Base-by-base conservation (phyloP, 2,888 invertebrate genomes). In the Polydrusus pterygomalis region DNA sequence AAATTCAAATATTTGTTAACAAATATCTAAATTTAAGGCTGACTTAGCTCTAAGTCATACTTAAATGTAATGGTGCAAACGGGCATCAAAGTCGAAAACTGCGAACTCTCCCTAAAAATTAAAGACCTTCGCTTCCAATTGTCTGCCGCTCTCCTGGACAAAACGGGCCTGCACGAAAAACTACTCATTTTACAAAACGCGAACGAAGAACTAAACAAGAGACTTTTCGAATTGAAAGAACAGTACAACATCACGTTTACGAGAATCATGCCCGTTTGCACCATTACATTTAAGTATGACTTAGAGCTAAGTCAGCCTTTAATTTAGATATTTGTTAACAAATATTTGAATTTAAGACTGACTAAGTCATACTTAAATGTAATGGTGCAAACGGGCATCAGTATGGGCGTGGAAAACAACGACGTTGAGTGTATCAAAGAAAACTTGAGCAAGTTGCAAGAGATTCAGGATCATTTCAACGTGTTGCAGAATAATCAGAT, bases 151-250 rank as follows among this genome's bases (percentile, higher is more conserved):
- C 82, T 94, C 0, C 90, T 91, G 3, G 94, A 96, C 83, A 93
- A 93, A 78, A 92, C 94, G 0, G 91, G 91, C 71, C 87, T 94
- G 80, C 92, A 93, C 78, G 94, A 95, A 88, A 91, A 92, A 49
- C 90, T 93, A 0, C 89, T 93, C 17, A 87, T 93, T 17, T 90
- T 93, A 0, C 94, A 95, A 84, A 90, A 90, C 1, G 90, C 92
- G 0, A 92, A 93, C 79, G 95, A 95, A 77, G 90, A 90, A 80
- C 88, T 94, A 0, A 91, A 91, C 75, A 83, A 89, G 0, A 92
- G 92, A 83, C 84, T 92, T 0, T 85, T 88, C 0, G 91, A 91
- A 76, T 84, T 95, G 15, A 90, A 92, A 0, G 88, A 90, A 65
- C 90, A 91, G 38, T 92, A 90, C 78, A 90, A 91, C 79, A 87